Evolutionary conservation across 2,888 invertebrate genomes (phyloP), one percentile per base, ranked within the genome.

Genomic region (Furcula furcula): DNA sequence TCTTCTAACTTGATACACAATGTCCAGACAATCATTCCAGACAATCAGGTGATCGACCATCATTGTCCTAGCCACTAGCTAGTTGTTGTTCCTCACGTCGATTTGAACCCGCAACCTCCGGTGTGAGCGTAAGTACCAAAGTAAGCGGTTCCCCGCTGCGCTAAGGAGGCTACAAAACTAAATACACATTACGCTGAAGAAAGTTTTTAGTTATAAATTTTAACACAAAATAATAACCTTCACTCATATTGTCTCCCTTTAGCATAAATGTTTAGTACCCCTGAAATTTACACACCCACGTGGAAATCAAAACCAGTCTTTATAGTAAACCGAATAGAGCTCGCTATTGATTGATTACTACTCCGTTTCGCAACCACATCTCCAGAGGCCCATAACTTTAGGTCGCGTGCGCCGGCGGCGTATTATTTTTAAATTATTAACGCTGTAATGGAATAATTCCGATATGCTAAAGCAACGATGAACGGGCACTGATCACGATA

Each of bases 341-440:
- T 46, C 14, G 27, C 7, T 46, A 56, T 65, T 48, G 36, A 36
- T 44, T 51, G 50, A 31, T 35, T 9, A 12, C 18, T 26, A 21
- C 31, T 30, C 18, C 34, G 44, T 60, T 60, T 60, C 44, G 59
- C 53, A 60, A 66, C 59, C 54, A 59, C 74, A 77, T 81, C 85
- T 83, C 83, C 67, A 71, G 82, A 65, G 82, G 61, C 56, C 55
- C 75, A 75, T 81, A 84, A 83, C 67, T 85, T 70, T 55, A 39
- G 70, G 68, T 85, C 71, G 86, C 86, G 84, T 85, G 85, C 67
- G 67, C 65, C 61, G 49, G 58, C 56, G 61, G 68, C 70, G 69
- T 77, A 82, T 83, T 83, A 85, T 84, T 84, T 86, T 84, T 79
- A 83, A 86, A 83, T 84, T 85, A 86, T 83, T 81, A 80, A 79